Percentiles rank a stretch among this genome's conserved stretches.
phyloP scores from a whole-genome alignment of 2,888 invertebrate species.

The Tinea pellionella region DNA sequence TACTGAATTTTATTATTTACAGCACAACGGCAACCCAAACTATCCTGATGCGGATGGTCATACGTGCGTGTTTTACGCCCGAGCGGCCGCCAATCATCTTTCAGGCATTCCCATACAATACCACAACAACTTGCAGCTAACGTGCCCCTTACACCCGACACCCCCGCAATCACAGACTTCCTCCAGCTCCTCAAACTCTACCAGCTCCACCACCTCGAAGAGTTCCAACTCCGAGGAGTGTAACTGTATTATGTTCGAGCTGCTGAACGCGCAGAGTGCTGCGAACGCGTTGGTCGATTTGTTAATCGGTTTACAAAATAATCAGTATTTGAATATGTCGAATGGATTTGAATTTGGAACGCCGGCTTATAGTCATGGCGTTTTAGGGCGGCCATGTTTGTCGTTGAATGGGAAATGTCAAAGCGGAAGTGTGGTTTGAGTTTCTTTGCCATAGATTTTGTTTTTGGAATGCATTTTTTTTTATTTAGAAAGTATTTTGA shows the following conservation, averaged over 20 bases:
- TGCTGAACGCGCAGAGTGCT: constrained; percentile 54
- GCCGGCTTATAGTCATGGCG: constrained; percentile 33
- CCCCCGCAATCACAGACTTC: constrained; percentile 26
- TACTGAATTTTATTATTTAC: constrained; percentile 25
- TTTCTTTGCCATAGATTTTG: constrained; percentile 2
- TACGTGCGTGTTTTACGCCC: constrained; percentile 63
- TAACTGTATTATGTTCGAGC: constrained; percentile 57
- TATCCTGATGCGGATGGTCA: constrained; percentile 77
- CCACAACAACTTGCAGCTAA: constrained; percentile 44
- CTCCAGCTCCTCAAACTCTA: constrained; percentile 37
- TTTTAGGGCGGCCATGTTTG: constrained; percentile 39
- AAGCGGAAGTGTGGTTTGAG: constrained; percentile 52
- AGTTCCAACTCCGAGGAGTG: constrained; percentile 34
- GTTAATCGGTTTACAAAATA: constrained; percentile 55
- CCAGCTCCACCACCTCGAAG: constrained; percentile 36
- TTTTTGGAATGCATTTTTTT: not conserved
- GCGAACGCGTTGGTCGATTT: constrained; percentile 58
- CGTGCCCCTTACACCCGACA: constrained; percentile 50
- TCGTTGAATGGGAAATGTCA: constrained; percentile 53
- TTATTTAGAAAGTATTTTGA: not conserved
- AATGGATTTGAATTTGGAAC: constrained; percentile 35
- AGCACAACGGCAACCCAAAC: constrained; percentile 96
- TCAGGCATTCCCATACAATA: constrained; percentile 53
- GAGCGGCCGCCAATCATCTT: constrained; percentile 61
- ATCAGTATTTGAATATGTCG: constrained; percentile 46